Evolutionary conservation across 2,113 vertebrate genomes (phyloP), one percentile per base, ranked within the genome.

Genomic region (Tauraco erythrolophus): DNA sequence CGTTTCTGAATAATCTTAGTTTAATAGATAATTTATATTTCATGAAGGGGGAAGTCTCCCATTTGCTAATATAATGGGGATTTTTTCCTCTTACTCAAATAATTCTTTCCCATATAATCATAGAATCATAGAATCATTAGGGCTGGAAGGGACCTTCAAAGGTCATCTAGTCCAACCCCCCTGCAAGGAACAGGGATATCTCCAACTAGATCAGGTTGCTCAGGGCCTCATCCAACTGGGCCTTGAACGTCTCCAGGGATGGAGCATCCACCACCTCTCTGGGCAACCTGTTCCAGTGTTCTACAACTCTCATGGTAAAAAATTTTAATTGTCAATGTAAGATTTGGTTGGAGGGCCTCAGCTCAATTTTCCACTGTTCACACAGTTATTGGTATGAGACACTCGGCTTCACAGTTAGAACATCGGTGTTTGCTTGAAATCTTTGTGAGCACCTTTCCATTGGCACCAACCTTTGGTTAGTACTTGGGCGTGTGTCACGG

Each of bases 401-500:
- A 11, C 48, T 79, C n/a, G 11, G 18, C 48, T 48, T 71, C 66
- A 23, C 37, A n/a, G 25, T 11, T 23, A 16, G n/a, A 90, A 18
- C 35, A 6, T 46, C 11, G 37, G 11, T 9, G 45, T 35, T 53
- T 23, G 37, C 65, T 77, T n/a, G 61, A 53, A 65, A 25, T 37
- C 57, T 61, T 35, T 14, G 10, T 17, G 50, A 79, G 54, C 71
- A 77, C 62, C 78, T 93, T 82, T 64, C 53, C 70, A 23, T 2
- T 70, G 86, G 14, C 76, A 86, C 54, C 50, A 69, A 1, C 58
- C 58, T 86, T 83, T 53, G 58, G 4, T 37, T 58, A 15, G 18
- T 54, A 28, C 19, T 30, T 69, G 48, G 8, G 5, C 0, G 1
- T 9, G 17, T 24, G 17, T 71, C 27, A 7, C 6, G 16, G 19